Conservation (phyloP, 2,888 invertebrate genomes). For the Pheosia tremula region DNA sequence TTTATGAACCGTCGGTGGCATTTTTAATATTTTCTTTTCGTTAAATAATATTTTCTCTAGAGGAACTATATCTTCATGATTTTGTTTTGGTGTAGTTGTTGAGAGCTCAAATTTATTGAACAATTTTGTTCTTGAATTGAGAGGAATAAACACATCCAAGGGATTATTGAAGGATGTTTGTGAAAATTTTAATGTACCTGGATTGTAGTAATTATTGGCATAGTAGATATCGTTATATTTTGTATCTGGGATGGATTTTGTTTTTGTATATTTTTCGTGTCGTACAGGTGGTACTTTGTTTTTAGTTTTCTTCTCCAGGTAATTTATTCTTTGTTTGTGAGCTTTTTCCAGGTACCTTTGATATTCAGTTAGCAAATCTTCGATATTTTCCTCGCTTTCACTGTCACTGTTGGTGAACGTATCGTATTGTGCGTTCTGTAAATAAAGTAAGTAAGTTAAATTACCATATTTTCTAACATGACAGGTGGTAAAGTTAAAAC, state of each 20-base stretch:
- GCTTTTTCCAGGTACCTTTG: slow-evolving; percentile 73
- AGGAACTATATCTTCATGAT: slow-evolving; percentile 30
- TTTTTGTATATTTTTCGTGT: slow-evolving; percentile 62
- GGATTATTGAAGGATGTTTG: slow-evolving; percentile 47
- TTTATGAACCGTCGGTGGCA: slow-evolving; percentile 36
- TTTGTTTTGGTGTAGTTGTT: slow-evolving; percentile 29
- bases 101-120: slow-evolving; percentile 40
- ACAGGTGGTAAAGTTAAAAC: slow-evolving; percentile 6
- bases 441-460: slow-evolving; percentile 17
- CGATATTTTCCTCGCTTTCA: slow-evolving; percentile 70
- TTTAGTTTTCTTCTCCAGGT: slow-evolving; percentile 66
- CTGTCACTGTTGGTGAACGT: slow-evolving; percentile 55
- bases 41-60: slow-evolving; percentile 41
- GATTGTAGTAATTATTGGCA: slow-evolving; percentile 46
- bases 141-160: slow-evolving; percentile 59
- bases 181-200: slow-evolving; percentile 40
- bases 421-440: slow-evolving; percentile 60
- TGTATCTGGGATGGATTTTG: slow-evolving; percentile 38
- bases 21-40: slow-evolving; percentile 41
- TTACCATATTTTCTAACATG: not conserved
- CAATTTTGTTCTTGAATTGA: slow-evolving; percentile 47
- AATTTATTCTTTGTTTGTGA: slow-evolving; percentile 64
- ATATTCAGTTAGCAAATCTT: slow-evolving; percentile 71
- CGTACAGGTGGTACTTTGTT: slow-evolving; percentile 68
- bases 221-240: slow-evolving; percentile 51